A percentile compares a stretch with the other conserved stretches of the same genome.
phyloP scores from a whole-genome alignment of 2,113 vertebrate species.

The Tragelaphus buxtoni region DNA sequence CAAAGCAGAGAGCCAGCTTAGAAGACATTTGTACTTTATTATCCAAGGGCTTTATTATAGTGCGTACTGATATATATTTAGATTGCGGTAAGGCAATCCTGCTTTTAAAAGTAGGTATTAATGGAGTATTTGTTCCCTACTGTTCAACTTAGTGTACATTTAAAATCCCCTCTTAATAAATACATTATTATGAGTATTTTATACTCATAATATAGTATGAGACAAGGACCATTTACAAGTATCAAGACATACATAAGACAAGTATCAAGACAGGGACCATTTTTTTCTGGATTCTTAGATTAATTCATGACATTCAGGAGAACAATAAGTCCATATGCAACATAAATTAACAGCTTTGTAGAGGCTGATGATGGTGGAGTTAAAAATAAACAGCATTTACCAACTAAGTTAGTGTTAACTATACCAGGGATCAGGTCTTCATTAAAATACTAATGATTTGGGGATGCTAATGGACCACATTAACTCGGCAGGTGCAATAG shows the following conservation, averaged over 20 bases:
- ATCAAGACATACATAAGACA: too few relatives aligned
- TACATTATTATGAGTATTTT: background rate
- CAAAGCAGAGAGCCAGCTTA: background rate
- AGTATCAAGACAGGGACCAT: background rate
- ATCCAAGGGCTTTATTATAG: background rate
- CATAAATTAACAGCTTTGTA: background rate
- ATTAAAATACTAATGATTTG: slow-evolving; percentile 57
- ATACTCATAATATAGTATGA: too few relatives aligned
- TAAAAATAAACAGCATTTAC: background rate
- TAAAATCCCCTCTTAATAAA: background rate
- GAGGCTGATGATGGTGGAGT: background rate
- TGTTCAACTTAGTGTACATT: background rate
- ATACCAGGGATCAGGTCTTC: background rate
- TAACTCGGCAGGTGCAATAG: slow-evolving; percentile 34
- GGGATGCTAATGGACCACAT: background rate
- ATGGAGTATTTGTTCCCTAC: background rate
- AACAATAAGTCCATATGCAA: background rate
- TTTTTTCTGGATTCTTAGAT: background rate
- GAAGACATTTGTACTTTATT: background rate
- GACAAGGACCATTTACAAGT: too few relatives aligned
- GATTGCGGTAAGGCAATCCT: background rate
- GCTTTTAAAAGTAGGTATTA: background rate
- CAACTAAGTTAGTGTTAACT: background rate
- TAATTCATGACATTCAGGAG: background rate
- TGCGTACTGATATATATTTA: background rate